phyloP scores from a whole-genome alignment of 2,113 vertebrate species.

The Sinocyclocheilus anophthalmus region DNA sequence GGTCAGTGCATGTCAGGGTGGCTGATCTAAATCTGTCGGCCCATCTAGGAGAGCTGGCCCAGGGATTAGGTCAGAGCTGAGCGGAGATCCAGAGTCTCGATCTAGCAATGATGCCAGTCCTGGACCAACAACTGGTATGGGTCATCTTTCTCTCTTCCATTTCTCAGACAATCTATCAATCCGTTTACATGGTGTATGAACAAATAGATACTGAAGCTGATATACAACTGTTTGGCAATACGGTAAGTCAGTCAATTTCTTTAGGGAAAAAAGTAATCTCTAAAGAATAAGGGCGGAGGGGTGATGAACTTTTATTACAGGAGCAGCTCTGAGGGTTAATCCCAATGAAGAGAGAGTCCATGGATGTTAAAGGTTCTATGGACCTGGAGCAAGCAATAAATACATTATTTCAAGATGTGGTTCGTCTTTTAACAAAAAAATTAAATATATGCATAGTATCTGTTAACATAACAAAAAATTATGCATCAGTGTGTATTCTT shows the following conservation, averaged over 20 bases:
- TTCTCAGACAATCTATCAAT: neutral
- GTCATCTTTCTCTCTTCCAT: neutral
- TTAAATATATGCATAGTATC: neutral
- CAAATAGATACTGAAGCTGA: neutral
- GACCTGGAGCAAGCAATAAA: no score
- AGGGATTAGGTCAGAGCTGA: constrained; percentile 64
- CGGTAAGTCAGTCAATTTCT: neutral
- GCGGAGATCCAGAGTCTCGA: constrained; percentile 13
- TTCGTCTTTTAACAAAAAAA: neutral
- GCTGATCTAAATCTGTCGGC: constrained; percentile 66
- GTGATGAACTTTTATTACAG: neutral
- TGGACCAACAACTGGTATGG: constrained; percentile 41
- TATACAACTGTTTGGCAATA: neutral
- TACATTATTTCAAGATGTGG: no score
- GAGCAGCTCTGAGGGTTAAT: neutral
- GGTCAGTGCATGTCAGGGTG: constrained; percentile 66
- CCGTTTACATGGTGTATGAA: neutral
- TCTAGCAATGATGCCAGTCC: constrained; percentile 29
- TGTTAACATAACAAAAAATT: neutral
- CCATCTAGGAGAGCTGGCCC: constrained; percentile 63
- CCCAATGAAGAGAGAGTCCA: neutral
- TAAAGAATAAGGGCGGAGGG: neutral
- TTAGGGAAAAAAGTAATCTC: neutral
- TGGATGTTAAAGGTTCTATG: no score
- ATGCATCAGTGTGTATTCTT: neutral